Conservation (phyloP, 2,797 vertebrate genomes). For the Danio kyathit region DNA sequence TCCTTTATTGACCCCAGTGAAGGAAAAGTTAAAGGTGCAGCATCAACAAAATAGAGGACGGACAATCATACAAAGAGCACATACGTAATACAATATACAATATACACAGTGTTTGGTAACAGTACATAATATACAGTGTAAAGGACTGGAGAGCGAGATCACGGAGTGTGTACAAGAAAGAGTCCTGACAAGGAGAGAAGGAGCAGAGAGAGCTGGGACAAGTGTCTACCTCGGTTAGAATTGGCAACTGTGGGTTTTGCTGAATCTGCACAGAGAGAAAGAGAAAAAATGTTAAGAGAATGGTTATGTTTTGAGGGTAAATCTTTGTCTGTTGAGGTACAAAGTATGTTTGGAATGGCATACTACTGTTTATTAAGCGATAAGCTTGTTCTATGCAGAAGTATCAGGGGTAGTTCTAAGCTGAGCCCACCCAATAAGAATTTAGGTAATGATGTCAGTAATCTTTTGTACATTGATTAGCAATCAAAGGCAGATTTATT, state of each 20-base stretch:
- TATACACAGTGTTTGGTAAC: constrained; percentile 85
- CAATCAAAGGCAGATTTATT: too few species aligned
- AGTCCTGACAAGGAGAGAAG: constrained; percentile 81
- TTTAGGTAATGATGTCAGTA: too few species aligned
- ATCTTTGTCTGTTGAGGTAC: constrained; percentile 60
- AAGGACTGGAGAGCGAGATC: constrained; percentile 67
- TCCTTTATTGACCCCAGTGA: constrained; percentile 81
- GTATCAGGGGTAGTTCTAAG: neutral
- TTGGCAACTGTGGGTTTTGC: constrained; percentile 7
- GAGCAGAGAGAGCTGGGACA: constrained; percentile 78
- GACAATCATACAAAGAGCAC: constrained; percentile 83
- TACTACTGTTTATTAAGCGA: neutral
- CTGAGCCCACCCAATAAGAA: too few species aligned
- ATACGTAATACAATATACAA: constrained; percentile 83
- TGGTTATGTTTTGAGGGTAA: neutral
- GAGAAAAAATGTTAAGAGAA: neutral
- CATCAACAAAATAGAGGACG: constrained; percentile 82
- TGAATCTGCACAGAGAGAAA: constrained; percentile 32
- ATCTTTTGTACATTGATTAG: too few species aligned
- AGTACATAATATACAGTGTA: constrained; percentile 83
- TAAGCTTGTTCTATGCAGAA: neutral
- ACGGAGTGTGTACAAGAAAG: constrained; percentile 78
- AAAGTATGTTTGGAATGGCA: constrained; percentile 4
- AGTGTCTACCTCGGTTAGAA: constrained; percentile 80
- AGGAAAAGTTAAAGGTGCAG: constrained; percentile 75